Evolutionary conservation across 2,888 invertebrate species (phyloP).

Genomic region (Resseliella maxima): DNA sequence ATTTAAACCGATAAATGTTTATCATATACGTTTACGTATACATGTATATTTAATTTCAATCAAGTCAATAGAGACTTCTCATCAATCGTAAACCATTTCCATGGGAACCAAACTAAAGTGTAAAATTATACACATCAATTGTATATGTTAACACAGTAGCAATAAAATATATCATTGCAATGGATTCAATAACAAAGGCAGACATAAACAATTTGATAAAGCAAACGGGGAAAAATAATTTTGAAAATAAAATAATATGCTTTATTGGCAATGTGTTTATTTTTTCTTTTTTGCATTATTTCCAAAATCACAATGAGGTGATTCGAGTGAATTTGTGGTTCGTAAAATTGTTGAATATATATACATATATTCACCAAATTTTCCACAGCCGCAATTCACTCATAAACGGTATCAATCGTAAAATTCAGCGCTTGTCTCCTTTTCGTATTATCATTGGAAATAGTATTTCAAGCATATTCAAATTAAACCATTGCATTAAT

Average conservation of each 20-base stretch:
- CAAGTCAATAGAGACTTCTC: neutral
- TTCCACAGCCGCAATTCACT: too few species aligned
- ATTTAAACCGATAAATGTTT: neutral
- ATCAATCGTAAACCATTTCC: neutral
- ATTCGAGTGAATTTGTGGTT: neutral
- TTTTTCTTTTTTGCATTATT: neutral
- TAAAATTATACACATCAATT: neutral
- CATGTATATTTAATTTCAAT: slow-evolving; percentile 35
- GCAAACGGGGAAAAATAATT: neutral
- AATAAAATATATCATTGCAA: too few species aligned
- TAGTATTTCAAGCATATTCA: neutral
- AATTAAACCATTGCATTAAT: neutral
- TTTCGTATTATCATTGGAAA: neutral
- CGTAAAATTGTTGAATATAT: neutral
- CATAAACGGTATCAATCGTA: too few species aligned
- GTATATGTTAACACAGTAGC: too few species aligned
- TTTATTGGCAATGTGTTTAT: neutral
- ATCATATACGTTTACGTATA: neutral
- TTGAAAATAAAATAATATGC: neutral
- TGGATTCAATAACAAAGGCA: too few species aligned
- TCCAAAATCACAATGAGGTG: neutral
- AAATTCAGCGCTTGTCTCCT: too few species aligned
- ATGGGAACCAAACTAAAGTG: neutral
- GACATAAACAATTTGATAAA: too few species aligned
- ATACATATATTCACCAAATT: neutral